Evolutionary conservation across 2,888 invertebrate genomes (phyloP), one percentile per base, ranked within the genome.

Genomic region (Cryptophagus acutangulus): DNA sequence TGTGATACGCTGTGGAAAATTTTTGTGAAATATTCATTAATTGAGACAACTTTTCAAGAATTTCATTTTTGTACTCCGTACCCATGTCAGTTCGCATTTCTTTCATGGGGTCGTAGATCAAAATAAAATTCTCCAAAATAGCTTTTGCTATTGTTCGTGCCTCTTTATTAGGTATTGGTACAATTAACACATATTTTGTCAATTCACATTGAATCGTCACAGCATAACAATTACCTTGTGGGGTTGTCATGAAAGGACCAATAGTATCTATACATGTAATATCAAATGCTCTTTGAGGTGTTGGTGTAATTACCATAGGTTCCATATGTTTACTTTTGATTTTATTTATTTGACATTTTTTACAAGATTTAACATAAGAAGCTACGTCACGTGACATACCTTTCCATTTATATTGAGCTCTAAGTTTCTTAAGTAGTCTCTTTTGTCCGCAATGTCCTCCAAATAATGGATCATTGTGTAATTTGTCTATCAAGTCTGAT

Each of bases 1-100:
- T 35, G 88, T 6, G 61, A 24, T 35, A 46, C 6, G 46, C 30
- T n/a, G 39, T 43, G 13, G 43, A 29, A 10, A 17, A 24, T 33
- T 35, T 46, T 13, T 42, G 38, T 25, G 24, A 10, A 10, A 37
- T 33, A 33, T 29, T 36, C 2, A 41, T n/a, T 13, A 41, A 6
- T 28, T 20, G 17, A 9, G 31, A 15, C 6, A 41, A 10, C 12
- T 41, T 18, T 20, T 15, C 16, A 6, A 38, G 17, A 13, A 38
- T 8, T 31, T 41, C 17, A 25, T 41, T 41, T 38, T 16, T 37
- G 37, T 41, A 41, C 24, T 41, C 37, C 5, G 31, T 41, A 18
- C 37, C 41, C 41, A 41, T 41, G 15, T 38, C 41, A 5, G 31
- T 41, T 13, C 37, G 6, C 20, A 36, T 41, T 20, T 36, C 37